These are phyloP conservation scores for Ganaspis brasiliensis DNA, from an alignment of 2,888 invertebrate genomes.

Conservation along the genomic window DNA sequence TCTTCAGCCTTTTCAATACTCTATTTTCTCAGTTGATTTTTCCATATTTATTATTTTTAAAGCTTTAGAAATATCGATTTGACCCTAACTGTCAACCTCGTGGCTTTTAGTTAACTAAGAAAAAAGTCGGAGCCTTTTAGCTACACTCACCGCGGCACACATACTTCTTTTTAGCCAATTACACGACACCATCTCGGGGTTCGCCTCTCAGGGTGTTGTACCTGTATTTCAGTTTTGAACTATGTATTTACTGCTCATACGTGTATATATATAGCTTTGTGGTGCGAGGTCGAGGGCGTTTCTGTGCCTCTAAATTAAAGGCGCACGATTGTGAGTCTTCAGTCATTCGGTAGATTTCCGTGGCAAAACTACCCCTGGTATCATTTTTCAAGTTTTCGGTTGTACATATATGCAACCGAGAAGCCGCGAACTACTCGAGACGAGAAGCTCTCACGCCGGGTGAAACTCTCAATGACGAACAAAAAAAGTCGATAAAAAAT, in stretches of 20 bases:
- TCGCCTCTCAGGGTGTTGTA: constrained; percentile 52
- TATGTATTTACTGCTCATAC: constrained; percentile 42
- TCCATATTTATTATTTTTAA: constrained; percentile 2
- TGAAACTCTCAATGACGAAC: constrained; percentile 11
- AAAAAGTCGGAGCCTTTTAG: constrained; percentile 33
- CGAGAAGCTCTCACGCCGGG: constrained; percentile 20
- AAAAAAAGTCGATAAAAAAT: constrained; percentile 11
- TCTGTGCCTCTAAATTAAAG: constrained; percentile 77
- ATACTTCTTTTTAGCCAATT: constrained; percentile 48
- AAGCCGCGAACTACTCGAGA: constrained; percentile 23
- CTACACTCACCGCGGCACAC: constrained; percentile 22
- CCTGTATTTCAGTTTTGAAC: constrained; percentile 47
- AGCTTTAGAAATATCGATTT: not conserved
- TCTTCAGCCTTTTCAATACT: not conserved
- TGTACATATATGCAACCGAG: constrained; percentile 13
- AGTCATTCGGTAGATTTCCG: constrained; percentile 77
- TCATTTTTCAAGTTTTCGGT: constrained; percentile 21
- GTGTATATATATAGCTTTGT: constrained; percentile 49
- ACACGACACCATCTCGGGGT: constrained; percentile 48
- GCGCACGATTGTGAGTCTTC: constrained; percentile 77
- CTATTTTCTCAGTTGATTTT: constrained; percentile 16
- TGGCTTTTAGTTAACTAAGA: not conserved
- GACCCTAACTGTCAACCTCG: not conserved
- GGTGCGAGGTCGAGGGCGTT: constrained; percentile 78
- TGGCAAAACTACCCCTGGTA: constrained; percentile 61